Evolutionary conservation across 2,797 vertebrate species (phyloP), one percentile per base, ranked within the genome.

Genomic region (Anguilla megastoma): DNA sequence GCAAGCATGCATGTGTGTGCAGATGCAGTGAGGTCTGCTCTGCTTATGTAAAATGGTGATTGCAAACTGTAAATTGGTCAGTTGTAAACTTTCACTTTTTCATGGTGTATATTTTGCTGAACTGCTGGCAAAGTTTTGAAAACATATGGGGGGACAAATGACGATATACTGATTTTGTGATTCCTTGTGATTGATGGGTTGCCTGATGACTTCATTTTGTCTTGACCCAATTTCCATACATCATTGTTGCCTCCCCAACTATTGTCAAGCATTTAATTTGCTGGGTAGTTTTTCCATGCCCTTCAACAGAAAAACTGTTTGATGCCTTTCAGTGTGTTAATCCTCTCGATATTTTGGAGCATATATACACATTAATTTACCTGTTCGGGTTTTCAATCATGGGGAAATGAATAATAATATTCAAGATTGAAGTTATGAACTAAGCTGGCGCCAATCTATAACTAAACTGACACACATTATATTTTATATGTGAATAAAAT

Each of bases 1-100:
- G 91, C 89, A 93, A 93, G 89, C 92, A 91, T 74, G 76, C 84
- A 54, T 33, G 36, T 85, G 86, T 87, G 82, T 58, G 66, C 71
- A 54, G 86, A 52, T 12, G 33, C 56, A 27, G 41, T 60, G 50
- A n/a, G 82, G 54, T 80, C 33, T 88, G 80, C 86, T 85, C 54
- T 87, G 36, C 58, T 71, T 84, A 87, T 87, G 85, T 88, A 76
- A 86, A 87, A 79, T 84, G 69, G 74, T 58, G 58, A 58, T 48
- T 63, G 76, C 87, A 79, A 84, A 82, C 21, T 36, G 66, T 63
- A 58, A 58, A 16, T 18, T 33, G 52, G 27, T 69, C 6, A 8
- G 27, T 27, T 69, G 41, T 69, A n/a, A n/a, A 69, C 7, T 12
- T 74, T 30, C 24, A 27, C 24, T 9, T 69, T 36, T 76, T 76